These are phyloP conservation scores for Anthrax anthrax DNA, from an alignment of 2,888 invertebrate genomes.

Conservation along the genomic window DNA sequence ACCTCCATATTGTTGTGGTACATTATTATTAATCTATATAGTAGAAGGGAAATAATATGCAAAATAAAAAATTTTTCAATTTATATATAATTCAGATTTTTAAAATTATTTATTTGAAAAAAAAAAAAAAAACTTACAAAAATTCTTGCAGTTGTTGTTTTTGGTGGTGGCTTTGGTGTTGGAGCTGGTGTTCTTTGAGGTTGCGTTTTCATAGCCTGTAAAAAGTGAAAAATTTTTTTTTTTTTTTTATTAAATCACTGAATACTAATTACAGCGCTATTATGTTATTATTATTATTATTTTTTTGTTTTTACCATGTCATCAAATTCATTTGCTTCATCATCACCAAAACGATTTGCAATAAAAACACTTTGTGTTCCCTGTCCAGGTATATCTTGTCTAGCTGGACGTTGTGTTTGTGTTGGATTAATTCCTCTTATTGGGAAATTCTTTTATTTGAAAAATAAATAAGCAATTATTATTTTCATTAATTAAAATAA, in stretches of 20 bases:
- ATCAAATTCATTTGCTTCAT: slow-evolving; percentile 1
- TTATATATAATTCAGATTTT: background rate
- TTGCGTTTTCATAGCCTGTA: slow-evolving; percentile 2
- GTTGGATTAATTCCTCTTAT: background rate
- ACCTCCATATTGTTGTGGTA: background rate
- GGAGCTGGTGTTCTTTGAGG: slow-evolving; percentile 8
- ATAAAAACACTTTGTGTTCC: slow-evolving; percentile 1
- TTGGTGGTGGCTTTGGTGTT: background rate
- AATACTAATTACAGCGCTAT: too few relatives aligned
- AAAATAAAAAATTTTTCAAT: background rate
- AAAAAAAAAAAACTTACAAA: background rate
- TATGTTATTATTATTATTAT: background rate
- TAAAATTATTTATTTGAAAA: background rate
- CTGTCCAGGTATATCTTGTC: slow-evolving; percentile 3
- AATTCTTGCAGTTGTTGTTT: slow-evolving; percentile 3
- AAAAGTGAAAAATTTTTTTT: background rate
- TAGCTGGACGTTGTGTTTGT: slow-evolving; percentile 6
- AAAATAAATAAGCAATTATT: too few relatives aligned
- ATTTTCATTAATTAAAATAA: too few relatives aligned
- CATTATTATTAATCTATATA: background rate
- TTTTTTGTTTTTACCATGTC: slow-evolving; percentile 2
- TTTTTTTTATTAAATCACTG: background rate
- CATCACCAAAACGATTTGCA: slow-evolving; percentile 8
- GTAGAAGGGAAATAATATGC: background rate
- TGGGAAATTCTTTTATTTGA: too few relatives aligned